These are phyloP conservation scores for Palloptera scutellata DNA, from an alignment of 2,888 invertebrate genomes.

Conservation along the genomic window DNA sequence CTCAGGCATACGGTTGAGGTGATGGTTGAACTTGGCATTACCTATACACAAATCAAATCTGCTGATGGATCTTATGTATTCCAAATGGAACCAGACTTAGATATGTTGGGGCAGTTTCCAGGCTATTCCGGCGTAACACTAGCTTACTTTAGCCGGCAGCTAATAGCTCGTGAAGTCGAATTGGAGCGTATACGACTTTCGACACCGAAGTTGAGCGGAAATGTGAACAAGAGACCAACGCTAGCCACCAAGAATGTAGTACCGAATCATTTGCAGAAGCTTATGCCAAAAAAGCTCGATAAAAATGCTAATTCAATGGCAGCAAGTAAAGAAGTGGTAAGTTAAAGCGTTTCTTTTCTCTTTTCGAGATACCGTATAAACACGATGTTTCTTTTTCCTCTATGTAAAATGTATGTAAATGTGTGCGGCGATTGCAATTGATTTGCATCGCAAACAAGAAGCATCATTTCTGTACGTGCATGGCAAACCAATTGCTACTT, in stretches of 20 bases:
- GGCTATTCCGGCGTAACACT: constrained; percentile 62
- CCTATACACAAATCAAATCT: constrained; percentile 81
- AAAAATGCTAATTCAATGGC: constrained; percentile 53
- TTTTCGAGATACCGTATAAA: too few species aligned
- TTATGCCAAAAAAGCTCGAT: constrained; percentile 69
- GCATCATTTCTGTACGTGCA: not conserved
- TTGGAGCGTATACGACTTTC: constrained; percentile 76
- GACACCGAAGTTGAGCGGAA: constrained; percentile 50
- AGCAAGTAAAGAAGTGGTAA: constrained; percentile 49
- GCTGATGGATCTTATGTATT: constrained; percentile 79
- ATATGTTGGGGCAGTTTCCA: constrained; percentile 66
- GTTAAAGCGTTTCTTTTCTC: constrained; percentile 8
- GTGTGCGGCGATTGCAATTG: not conserved
- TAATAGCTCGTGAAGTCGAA: constrained; percentile 84
- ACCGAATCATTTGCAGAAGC: constrained; percentile 77
- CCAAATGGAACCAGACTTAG: constrained; percentile 80
- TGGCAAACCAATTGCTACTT: not conserved
- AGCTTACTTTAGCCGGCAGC: constrained; percentile 77
- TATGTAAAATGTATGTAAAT: constrained; percentile 6
- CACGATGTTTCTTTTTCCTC: too few species aligned
- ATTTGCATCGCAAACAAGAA: constrained; percentile 2
- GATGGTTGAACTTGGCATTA: constrained; percentile 90
- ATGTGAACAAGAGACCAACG: constrained; percentile 20
- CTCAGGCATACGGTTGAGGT: constrained; percentile 77
- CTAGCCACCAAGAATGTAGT: constrained; percentile 50